Base-by-base conservation (phyloP, 2,113 vertebrate genomes). In the Epinephelus lanceolatus region DNA sequence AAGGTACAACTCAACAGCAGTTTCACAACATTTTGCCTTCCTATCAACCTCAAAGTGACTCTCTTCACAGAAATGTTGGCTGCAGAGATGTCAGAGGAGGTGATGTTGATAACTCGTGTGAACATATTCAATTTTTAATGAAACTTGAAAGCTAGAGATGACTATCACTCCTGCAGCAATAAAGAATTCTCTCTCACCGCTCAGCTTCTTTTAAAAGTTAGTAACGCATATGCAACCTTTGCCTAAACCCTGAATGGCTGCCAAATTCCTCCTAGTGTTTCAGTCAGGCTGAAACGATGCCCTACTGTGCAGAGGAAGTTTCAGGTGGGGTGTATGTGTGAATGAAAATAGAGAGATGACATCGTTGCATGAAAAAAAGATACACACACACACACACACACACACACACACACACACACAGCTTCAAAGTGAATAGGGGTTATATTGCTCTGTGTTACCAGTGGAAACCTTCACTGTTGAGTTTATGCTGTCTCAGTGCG, bases 81-180 rank as follows among this genome's bases (percentile, higher is more conserved):
- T 80, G 42, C 17, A 27, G 53, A 68, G 66, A 59, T 68, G 71
- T 65, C 21, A 1, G 65, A 33, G 53, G 51, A 60, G 42, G 65
- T 27, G 11, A 61, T 33, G 70, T 12, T 76, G 67, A 59, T 79
- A 75, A 76, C 56, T 6, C 12, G 25, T 42, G 67, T 8, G 78
- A 80, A 80, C 59, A 45, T 61, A 61, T 66, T 86, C 4, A 57
- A 91, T 85, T 88, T 91, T 85, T 87, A 82, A 88, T 89, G 76
- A 76, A 78, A 88, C 78, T 88, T 88, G 76, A 86, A 83, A 86
- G 88, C 75, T 55, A 25, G 57, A 51, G 37, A 85, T 73, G 57
- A 78, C 62, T 80, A 33, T 49, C 52, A 55, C 33, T 85, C 81
- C 84, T 76, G 71, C 75, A 83, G 86, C 59, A 68, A 42, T 61